These are phyloP conservation scores for Marasmarcha lunaedactyla DNA, from an alignment of 2,888 invertebrate genomes.

Conservation along the genomic window DNA sequence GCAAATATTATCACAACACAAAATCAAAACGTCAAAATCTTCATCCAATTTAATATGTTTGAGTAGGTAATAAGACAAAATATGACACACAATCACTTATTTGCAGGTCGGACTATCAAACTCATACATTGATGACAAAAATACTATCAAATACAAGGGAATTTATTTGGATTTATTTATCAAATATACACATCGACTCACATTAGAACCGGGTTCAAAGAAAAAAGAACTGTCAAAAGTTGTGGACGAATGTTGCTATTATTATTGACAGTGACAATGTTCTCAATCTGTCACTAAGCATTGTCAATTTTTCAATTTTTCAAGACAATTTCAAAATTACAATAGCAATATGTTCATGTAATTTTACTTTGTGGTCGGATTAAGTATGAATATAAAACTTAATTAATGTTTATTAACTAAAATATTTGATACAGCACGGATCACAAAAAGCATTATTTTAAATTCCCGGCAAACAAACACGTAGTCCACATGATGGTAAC, in stretches of 20 bases:
- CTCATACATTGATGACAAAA: slow-evolving; percentile 26
- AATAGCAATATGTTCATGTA: too few species aligned
- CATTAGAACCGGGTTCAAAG: slow-evolving; percentile 60
- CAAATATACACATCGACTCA: slow-evolving; percentile 50
- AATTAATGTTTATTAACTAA: too few species aligned
- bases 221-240: slow-evolving; percentile 43
- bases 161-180: slow-evolving; percentile 52
- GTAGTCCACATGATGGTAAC: too few species aligned
- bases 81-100: slow-evolving; percentile 40
- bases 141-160: slow-evolving; percentile 21
- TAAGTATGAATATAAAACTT: too few species aligned
- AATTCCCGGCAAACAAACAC: too few species aligned
- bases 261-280: slow-evolving; percentile 13
- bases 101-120: slow-evolving; percentile 21
- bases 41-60: slow-evolving; percentile 14
- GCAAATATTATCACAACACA: slow-evolving; percentile 28
- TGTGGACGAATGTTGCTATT: slow-evolving; percentile 27
- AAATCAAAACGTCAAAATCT: slow-evolving; percentile 37
- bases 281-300: too few species aligned
- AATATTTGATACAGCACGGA: too few species aligned
- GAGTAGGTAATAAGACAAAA: slow-evolving; percentile 24
- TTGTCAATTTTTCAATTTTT: too few species aligned
- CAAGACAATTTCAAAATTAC: too few species aligned
- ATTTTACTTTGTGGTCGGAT: too few species aligned
- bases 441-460: too few species aligned